phyloP scores from a whole-genome alignment of 2,797 vertebrate species.

The Triplophysa bombifrons region DNA sequence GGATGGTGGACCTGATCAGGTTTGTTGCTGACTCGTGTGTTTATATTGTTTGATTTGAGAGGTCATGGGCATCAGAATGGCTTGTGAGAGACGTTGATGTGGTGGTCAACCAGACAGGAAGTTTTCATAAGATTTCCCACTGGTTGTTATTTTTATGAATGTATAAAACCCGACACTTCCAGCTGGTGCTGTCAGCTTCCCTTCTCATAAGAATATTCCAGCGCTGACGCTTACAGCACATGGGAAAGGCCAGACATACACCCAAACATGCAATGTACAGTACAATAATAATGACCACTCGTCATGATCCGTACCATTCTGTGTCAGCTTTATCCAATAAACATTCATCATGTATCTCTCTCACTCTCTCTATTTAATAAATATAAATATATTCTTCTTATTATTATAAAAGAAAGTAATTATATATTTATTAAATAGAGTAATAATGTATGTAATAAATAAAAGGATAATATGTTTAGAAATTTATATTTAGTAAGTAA shows the following conservation, averaged over 20 bases:
- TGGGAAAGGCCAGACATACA: neutral
- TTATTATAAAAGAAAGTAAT: no score
- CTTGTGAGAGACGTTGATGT: constrained; percentile 7
- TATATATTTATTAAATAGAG: no score
- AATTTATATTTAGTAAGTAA: no score
- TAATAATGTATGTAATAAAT: no score
- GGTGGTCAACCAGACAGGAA: constrained; percentile 52
- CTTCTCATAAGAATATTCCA: neutral
- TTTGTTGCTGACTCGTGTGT: neutral
- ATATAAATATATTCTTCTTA: no score
- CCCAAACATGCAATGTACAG: neutral
- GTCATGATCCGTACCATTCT: neutral
- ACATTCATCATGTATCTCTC: no score
- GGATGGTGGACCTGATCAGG: neutral
- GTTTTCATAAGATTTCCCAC: constrained; percentile 54
- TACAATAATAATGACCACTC: neutral
- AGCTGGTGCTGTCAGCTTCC: constrained; percentile 3
- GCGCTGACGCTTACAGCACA: neutral
- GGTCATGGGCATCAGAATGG: constrained; percentile 21
- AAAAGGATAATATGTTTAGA: no score
- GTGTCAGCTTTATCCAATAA: neutral
- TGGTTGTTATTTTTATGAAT: constrained; percentile 55
- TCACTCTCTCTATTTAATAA: no score
- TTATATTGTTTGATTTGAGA: constrained; percentile 10
- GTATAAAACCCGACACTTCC: constrained; percentile 46